A percentile compares a stretch with the other conserved stretches of the same genome.
Evolutionary conservation across 2,113 vertebrate species (phyloP).

Genomic region (Octodon degus): DNA sequence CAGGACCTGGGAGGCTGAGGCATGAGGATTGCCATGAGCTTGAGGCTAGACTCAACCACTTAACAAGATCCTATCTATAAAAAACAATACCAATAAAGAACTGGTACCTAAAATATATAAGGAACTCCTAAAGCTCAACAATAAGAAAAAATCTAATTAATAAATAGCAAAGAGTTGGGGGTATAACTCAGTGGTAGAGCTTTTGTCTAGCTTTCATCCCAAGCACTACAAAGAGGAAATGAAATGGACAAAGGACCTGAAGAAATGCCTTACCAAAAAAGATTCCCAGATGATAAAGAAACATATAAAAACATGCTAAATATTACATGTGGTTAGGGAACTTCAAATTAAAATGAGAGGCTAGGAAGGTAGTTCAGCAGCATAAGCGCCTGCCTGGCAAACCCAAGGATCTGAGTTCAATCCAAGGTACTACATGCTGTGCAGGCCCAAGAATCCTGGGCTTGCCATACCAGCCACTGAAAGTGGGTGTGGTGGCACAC

Average conservation of each 20-base stretch:
- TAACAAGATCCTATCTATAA: not conserved
- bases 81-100: not conserved
- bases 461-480: too few species aligned
- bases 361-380: not conserved
- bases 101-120: conserved; percentile 2
- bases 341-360: conserved; percentile 2
- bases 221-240: not conserved
- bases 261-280: not conserved
- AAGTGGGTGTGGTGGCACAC: too few species aligned
- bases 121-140: conserved; percentile 29
- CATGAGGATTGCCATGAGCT: not conserved
- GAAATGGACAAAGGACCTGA: not conserved
- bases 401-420: too few species aligned
- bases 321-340: not conserved
- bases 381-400: too few species aligned
- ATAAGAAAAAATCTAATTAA: not conserved
- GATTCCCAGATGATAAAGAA: not conserved
- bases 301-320: not conserved
- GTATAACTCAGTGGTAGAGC: not conserved
- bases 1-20: not conserved
- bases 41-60: not conserved
- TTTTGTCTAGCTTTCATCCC: not conserved
- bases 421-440: too few species aligned
- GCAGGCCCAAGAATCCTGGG: too few species aligned
- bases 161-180: not conserved